Base-by-base conservation (phyloP, 2,888 invertebrate species). In the Fragum sueziense region DNA sequence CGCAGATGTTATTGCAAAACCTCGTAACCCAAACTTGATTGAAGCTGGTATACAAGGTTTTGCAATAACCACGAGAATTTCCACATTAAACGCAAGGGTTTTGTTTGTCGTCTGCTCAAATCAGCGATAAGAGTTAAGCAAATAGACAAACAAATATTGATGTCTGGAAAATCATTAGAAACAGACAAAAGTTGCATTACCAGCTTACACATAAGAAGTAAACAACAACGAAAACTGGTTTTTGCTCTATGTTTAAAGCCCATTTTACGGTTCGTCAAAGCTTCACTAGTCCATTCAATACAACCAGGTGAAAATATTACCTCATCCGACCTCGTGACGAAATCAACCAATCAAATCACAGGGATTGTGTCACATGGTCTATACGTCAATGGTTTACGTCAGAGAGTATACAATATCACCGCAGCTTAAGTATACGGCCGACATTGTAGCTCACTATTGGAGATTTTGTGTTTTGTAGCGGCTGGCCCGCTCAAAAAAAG, bases 401-500 rank as follows among this genome's bases (percentile, higher is more conserved):
- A 70, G 70, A 34, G 34, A 9, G 69, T 69, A 59, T 59, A 34
- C 59, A 34, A 71, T 71, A 59, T 71, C 59, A 29, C 25, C 61
- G 41, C 31, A 34, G 33, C 34, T 70, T 71, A 54, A 71, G 34
- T 61, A 61, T 59, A 71, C 34, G 59, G 59, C 31, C 52, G 70
- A 76, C 74, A 70, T 76, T 80, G 76, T 70, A 79, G 52, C 67
- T 72, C 74, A 59, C 59, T 71, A 74, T 70, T 61, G 67, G 65
- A 65, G 37, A 65, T 17, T 11, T 41, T n/a, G 41, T 41, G 65
- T 65, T 37, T 25, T 25, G 59, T 74, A 89, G 88, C 89, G 90
- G 90, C 88, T 89, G 90, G 88, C 86, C 88, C 88, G 90, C 84
- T 84, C n/a, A 68, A 70, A 62, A 77, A 65, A 41, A 25, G 65